A percentile compares a stretch with the other conserved stretches of the same genome.
Conservation (phyloP, 2,888 invertebrate genomes). For the Aleiodes leptofemur region DNA sequence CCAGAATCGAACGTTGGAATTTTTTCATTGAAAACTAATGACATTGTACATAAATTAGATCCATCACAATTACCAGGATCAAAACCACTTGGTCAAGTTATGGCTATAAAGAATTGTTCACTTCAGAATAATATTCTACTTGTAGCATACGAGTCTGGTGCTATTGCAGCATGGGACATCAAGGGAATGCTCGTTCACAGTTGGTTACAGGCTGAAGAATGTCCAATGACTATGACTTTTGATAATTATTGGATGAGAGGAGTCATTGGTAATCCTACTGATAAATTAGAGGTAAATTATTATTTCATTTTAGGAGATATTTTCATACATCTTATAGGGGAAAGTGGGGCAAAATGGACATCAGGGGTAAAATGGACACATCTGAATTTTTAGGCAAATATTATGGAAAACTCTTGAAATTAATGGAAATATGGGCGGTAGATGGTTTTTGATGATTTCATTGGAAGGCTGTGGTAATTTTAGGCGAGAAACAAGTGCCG, state of each 20-base stretch:
- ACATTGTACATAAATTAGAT: conserved; percentile 64
- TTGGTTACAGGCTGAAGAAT: conserved; percentile 79
- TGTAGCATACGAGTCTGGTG: conserved; percentile 85
- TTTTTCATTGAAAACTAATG: conserved; percentile 76
- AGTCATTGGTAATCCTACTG: conserved; percentile 81
- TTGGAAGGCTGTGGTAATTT: too few species aligned
- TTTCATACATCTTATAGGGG: too few species aligned
- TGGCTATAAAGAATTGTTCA: conserved; percentile 80
- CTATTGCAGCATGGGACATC: conserved; percentile 84
- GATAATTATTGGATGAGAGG: conserved; percentile 82
- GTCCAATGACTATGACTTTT: conserved; percentile 85
- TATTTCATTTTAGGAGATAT: too few species aligned
- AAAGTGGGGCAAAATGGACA: too few species aligned
- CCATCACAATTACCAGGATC: conserved; percentile 52
- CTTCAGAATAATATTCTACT: conserved; percentile 77
- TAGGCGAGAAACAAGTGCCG: too few species aligned
- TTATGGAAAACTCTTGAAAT: too few species aligned
- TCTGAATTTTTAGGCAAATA: too few species aligned
- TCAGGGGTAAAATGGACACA: too few species aligned
- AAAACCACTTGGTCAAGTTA: conserved; percentile 78
- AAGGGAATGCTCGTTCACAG: conserved; percentile 78
- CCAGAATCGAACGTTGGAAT: conserved; percentile 78
- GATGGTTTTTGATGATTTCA: too few species aligned
- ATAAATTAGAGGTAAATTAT: conserved; percentile 78
- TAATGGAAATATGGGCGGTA: too few species aligned